These are phyloP conservation scores for Orchestes rusci DNA, from an alignment of 2,888 invertebrate species.

Conservation along the genomic window DNA sequence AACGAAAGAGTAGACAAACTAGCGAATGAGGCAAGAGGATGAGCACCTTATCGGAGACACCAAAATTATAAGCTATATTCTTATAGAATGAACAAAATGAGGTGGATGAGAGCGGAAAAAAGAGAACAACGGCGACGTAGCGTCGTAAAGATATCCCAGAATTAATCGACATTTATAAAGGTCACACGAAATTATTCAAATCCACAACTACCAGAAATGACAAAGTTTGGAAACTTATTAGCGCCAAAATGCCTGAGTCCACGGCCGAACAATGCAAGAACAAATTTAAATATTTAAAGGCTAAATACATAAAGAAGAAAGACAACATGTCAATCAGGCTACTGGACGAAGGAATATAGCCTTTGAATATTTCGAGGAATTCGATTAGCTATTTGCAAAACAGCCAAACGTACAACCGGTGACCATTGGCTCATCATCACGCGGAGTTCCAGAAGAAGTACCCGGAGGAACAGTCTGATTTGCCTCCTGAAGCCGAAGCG, in stretches of 20 bases:
- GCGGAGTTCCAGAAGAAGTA: too few species aligned
- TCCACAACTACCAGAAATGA: slow-evolving; percentile 12
- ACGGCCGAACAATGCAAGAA: slow-evolving; percentile 13
- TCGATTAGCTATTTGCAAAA: slow-evolving; percentile 2
- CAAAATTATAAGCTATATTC: too few species aligned
- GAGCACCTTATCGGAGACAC: too few species aligned
- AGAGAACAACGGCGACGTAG: too few species aligned
- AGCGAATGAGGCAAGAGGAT: too few species aligned
- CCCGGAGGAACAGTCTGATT: too few species aligned
- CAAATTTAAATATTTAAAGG: slow-evolving; percentile 13
- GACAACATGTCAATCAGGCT: slow-evolving; percentile 10
- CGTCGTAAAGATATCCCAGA: not conserved
- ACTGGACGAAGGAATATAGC: slow-evolving; percentile 5
- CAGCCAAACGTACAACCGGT: too few species aligned
- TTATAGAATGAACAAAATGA: too few species aligned
- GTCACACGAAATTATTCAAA: slow-evolving; percentile 5
- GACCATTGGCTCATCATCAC: too few species aligned
- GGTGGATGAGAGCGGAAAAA: too few species aligned
- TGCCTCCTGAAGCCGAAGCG: too few species aligned
- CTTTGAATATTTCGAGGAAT: slow-evolving; percentile 14
- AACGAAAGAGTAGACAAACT: too few species aligned
- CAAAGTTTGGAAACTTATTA: slow-evolving; percentile 7
- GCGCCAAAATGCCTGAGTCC: not conserved
- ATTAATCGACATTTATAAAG: slow-evolving; percentile 13
- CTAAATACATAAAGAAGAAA: slow-evolving; percentile 15